Base-by-base conservation (phyloP, 2,888 invertebrate genomes). In the Lepidochitona cinerea region DNA sequence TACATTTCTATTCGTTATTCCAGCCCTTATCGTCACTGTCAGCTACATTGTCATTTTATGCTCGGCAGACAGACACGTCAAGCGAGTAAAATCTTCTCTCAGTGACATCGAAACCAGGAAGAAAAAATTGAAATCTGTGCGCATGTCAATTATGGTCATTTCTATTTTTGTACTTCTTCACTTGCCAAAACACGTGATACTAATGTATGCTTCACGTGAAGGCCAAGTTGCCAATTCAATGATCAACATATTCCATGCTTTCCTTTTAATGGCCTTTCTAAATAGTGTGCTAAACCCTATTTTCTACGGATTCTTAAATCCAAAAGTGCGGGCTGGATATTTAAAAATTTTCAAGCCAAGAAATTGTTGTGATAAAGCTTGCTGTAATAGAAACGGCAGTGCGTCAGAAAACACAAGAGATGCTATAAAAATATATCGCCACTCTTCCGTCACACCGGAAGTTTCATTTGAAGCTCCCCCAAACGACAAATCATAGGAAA, bases 221-320 rank as follows among this genome's bases (percentile, higher is more conserved):
- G 37, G 14, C 36, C 5, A 18, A 66, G 9, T 37, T 36, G 14
- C 3, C 23, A 18, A 35, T 1, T 1, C 14, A 7, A 23, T 29
- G 18, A 3, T 1, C 23, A 37, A 35, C 23, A 18, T 66, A 2
- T 3, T 66, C 36, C 14, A 18, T 18, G 35, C 9, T 32, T 37
- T 66, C 4, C 12, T 36, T n/a, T 9, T 66, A 18, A 18, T 66
- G 26, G 1, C 36, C 35, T 66, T 66, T 37, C 3, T 66, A n/a
- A 66, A 66, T 26, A 66, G 66, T 36, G 37, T 66, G 14, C 37
- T 66, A 12, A 66, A 66, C 35, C 66, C 66, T 1, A 23, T 66
- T 35, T 66, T 3, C 14, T 66, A 66, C 26, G 66, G 66, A 36
- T n/a, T 66, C n/a, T 36, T 37, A 1, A 66, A 33, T 36, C 37